Evolutionary conservation across 1,140 invertebrate genomes (phyloP), one percentile per base, ranked within the genome.

Genomic region (Papilio helenus): DNA sequence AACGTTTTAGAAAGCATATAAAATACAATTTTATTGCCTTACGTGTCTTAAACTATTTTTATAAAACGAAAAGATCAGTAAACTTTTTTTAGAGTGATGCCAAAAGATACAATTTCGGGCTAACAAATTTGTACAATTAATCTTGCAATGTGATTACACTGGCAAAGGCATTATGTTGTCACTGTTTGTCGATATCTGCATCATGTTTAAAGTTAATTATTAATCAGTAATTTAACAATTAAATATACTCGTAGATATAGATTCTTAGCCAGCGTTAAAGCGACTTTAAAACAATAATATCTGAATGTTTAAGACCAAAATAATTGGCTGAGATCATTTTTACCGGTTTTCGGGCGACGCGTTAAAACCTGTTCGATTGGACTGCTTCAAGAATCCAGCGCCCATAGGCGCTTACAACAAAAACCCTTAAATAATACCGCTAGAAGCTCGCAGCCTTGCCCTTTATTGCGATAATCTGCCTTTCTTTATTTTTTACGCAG

Each of bases 271-370:
- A 9, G 51, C 51, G 4, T 55, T 9, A 49, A 49, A 1, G 16
- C 8, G 51, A 55, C n/a, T 46, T 23, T 23, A 46, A 73, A 34
- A 68, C 5, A 14, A 3, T 68, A 87, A 86, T 88, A 85, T 89
- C 84, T 89, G 83, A 76, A 55, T 58, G 81, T 85, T 86, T 86
- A 87, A 90, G 84, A 83, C 90, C 85, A 87, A 86, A 80, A 89
- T 92, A 93, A 93, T 93, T 92, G 88, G 87, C 85, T 86, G 84
- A 85, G 89, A 89, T 92, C 87, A 89, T 91, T 91, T 92, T 92
- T 92, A 90, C 89, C 89, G 90, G 88, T 90, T 91, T 86, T 85
- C 84, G 83, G 86, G 87, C 87, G 86, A 86, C 87, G 86, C 84
- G 86, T 89, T 86, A 80, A 89, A 93, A 92, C 92, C 92, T 90